phyloP scores from a whole-genome alignment of 2,888 invertebrate genomes.

The Bimastos eiseni region DNA sequence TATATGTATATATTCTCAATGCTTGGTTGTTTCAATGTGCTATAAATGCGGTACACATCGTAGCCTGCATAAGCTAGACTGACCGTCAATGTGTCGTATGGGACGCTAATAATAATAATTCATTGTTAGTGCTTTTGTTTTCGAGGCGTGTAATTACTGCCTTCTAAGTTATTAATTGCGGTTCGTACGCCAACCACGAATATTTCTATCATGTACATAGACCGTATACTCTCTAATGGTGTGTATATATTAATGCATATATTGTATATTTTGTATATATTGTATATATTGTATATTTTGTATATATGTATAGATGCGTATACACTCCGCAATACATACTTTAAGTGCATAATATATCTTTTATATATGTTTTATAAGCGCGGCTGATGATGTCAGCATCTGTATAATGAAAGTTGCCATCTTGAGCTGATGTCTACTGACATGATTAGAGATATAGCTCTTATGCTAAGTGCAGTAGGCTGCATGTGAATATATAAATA shows the following conservation, averaged over 20 bases:
- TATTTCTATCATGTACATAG: not conserved
- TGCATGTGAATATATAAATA: not conserved
- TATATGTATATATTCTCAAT: too few species aligned
- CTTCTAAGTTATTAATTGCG: not conserved
- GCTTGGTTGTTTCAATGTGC: too few species aligned
- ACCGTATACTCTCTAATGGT: not conserved
- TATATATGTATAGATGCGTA: too few species aligned
- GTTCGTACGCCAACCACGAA: not conserved
- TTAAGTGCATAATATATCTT: not conserved
- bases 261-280: too few species aligned
- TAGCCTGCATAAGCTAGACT: not conserved
- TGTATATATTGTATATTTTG: too few species aligned
- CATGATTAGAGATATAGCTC: constrained; percentile 13
- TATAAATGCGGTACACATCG: too few species aligned
- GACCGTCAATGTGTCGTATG: not conserved
- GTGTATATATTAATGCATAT: too few species aligned
- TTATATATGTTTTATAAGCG: not conserved
- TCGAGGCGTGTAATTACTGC: not conserved
- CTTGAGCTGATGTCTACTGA: not conserved
- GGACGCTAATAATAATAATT: not conserved
- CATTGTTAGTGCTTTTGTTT: not conserved
- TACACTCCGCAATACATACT: too few species aligned
- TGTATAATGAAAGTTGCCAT: not conserved
- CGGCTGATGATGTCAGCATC: not conserved
- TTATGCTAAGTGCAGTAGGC: not conserved